Percentiles rank a stretch among this genome's conserved stretches.
phyloP scores from a whole-genome alignment of 2,113 vertebrate genomes.

The Columba janthina region DNA sequence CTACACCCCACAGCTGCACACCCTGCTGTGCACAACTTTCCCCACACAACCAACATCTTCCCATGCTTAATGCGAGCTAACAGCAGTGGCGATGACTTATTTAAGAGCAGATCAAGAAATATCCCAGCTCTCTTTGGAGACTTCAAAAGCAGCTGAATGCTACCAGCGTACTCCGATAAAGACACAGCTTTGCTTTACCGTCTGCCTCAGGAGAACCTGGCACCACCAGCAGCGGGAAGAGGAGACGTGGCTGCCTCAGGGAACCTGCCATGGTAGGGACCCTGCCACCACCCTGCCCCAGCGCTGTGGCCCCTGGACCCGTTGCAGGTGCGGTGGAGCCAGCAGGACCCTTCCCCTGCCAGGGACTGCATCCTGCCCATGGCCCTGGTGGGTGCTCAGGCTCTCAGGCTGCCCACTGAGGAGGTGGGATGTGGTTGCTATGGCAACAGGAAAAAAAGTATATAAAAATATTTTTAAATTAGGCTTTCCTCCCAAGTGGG shows the following conservation, averaged over 20 bases:
- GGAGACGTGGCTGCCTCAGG: fast-evolving
- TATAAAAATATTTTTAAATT: not conserved
- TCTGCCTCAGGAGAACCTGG: not conserved
- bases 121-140: conserved; percentile 42
- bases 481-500: fast-evolving
- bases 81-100: conserved; percentile 60
- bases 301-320: fast-evolving
- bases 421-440: not conserved
- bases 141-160: conserved; percentile 54
- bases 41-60: not conserved
- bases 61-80: conserved; percentile 39
- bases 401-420: not conserved
- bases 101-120: conserved; percentile 66
- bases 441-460: not conserved
- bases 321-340: not conserved
- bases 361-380: fast-evolving
- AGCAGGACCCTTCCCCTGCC: fast-evolving
- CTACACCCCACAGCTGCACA: not conserved
- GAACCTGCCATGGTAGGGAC: too few species aligned
- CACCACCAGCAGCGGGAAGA: fast-evolving
- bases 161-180: conserved; percentile 36
- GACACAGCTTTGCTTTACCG: not conserved
- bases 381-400: fast-evolving
- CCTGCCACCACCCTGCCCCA: not conserved
- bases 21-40: not conserved